Base-by-base conservation (phyloP, 2,113 vertebrate genomes). In the Sinocyclocheilus anshuiensis region DNA sequence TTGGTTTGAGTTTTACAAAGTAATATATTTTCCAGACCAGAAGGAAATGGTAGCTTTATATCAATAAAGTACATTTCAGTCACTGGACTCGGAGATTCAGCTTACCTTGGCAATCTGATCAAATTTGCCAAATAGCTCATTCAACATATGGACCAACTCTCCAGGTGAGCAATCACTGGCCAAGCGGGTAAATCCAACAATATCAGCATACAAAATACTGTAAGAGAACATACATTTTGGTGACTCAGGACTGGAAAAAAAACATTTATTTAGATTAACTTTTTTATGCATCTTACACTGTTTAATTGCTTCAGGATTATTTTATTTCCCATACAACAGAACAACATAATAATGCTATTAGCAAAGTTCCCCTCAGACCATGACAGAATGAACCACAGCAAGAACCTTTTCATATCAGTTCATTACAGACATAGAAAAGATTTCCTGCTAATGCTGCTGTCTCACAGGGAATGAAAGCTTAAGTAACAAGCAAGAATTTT, bases 71-170 rank as follows among this genome's bases (percentile, higher is more conserved):
- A 4, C 24, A 53, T 36, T 53, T 22, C 45, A 26, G 15, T 77
- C 1, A 77, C 48, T 55, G 7, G 26, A 55, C 8, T 55, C 29
- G 4, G 12, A 55, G 15, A 33, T 55, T 29, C n/a, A 26, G 8
- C 18, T 91, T 94, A 99, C 98, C 96, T 99, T 99, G 61, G 98
- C 98, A 88, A 99, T 99, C 89, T 99, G 98, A 90, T 99, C 98
- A 72, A 99, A 99, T 91, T 99, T 99, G 83, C 98, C 98, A 86
- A 99, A 99, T 39, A 99, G 95, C 79, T 99, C 97, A 0, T 99
- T 99, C 15, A 99, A 92, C 96, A 97, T 99, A 91, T 99, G 97
- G 53, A 99, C 98, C 67, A 99, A 63, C 85, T 99, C 98, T 74
- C 97, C 98, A 0, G 98, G 98, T 0, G 98, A 99, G 92, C 98